Evolutionary conservation across 2,797 vertebrate genomes (phyloP).

Genomic region (Anguilla megastoma): DNA sequence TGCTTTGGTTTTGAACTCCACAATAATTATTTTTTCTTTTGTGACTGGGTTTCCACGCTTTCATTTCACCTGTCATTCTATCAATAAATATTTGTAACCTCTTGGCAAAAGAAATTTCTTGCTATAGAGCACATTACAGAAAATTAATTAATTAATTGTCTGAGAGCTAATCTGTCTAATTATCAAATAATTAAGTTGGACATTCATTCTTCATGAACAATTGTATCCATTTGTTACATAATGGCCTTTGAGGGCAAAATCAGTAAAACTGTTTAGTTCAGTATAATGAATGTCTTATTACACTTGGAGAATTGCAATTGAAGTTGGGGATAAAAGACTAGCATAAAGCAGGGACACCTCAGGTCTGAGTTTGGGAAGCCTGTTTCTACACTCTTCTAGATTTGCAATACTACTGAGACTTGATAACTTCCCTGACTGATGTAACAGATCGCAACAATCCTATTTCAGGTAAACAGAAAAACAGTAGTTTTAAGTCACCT

Average conservation of each 20-base stretch:
- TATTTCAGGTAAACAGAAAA: background rate
- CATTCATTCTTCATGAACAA: background rate
- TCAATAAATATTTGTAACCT: background rate
- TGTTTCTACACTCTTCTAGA: background rate
- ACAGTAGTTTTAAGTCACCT: background rate
- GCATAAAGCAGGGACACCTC: too few relatives aligned
- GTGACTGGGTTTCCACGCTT: background rate
- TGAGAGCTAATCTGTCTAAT: background rate
- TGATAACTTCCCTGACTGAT: background rate
- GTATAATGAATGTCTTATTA: background rate
- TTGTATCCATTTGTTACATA: background rate
- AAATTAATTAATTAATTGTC: background rate
- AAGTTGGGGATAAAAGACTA: background rate
- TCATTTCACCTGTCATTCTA: background rate
- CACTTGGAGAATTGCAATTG: background rate
- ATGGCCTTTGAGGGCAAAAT: background rate
- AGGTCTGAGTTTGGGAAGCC: background rate
- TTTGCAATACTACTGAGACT: background rate
- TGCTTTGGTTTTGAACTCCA: background rate
- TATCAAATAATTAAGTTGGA: background rate
- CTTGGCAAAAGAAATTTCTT: background rate
- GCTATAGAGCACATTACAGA: background rate
- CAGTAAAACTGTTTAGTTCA: background rate
- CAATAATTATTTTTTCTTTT: background rate
- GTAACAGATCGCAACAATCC: background rate